Evolutionary conservation across 2,797 vertebrate species (phyloP), one percentile per base, ranked within the genome.

Genomic region (Anomalospiza imberbis): DNA sequence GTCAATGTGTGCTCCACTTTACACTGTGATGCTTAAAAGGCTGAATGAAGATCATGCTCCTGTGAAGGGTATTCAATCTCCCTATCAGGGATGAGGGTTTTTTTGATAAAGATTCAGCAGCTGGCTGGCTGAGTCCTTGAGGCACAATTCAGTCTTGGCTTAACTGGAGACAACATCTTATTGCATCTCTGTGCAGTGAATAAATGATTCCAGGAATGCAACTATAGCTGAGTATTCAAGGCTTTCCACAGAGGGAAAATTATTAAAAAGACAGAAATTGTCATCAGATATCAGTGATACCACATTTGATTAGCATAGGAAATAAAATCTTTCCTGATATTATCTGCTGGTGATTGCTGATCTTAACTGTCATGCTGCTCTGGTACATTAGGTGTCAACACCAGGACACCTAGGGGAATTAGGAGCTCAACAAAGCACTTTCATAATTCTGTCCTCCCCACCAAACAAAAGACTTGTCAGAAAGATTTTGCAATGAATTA

Each of bases 41-140:
- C 71, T 78, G 90, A 48, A 10, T 38, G 58, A 84, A 89, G 38
- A 72, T 17, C 3, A 1, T 58, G 16, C 9, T 95, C 50, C 89
- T 81, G 25, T 12, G 36, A 86, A 63, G 55, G 63, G 45, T 36
- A 13, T 44, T 63, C 0, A 0, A 31, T 78, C n/a, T 75, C 44
- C 66, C 72, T 58, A 5, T 65, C 47, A 78, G 62, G 19, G 38
- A 51, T 51, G 55, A 76, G 24, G 22, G 38, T 8, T 10, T 0
- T 40, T 86, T 79, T 78, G 66, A 88, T 63, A 63, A 89, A 84
- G 70, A 76, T 60, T 63, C 91, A 75, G 79, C 89, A 92, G 86
- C 88, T 93, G 77, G 38, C 77, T 95, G 50, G 45, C 81, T 90
- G 74, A 60, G 38, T 94, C 89, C 89, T 77, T 47, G 74, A 31